Percentiles rank a stretch among this genome's conserved stretches.
phyloP scores from a whole-genome alignment of 2,888 invertebrate genomes.

The Dasypolia templi region DNA sequence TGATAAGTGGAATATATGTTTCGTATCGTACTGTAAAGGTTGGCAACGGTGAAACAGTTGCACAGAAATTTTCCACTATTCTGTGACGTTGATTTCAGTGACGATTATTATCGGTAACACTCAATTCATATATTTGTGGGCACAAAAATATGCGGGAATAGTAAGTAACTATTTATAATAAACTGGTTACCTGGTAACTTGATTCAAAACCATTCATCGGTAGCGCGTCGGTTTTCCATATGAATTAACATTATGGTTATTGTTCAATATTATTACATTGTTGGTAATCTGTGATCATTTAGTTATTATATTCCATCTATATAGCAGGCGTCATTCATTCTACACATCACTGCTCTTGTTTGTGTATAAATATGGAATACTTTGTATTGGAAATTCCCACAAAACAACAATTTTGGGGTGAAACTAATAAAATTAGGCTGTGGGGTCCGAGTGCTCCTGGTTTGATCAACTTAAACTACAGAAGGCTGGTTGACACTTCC shows the following conservation, averaged over 20 bases:
- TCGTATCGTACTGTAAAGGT: background rate
- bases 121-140: background rate
- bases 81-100: background rate
- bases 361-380: background rate
- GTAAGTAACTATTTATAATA: background rate
- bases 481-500: too few species aligned
- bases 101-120: background rate
- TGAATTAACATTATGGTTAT: too few species aligned
- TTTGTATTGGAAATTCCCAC: too few species aligned
- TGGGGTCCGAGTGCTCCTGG: too few species aligned
- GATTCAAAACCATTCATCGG: background rate
- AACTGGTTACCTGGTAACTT: background rate
- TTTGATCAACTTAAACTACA: too few species aligned
- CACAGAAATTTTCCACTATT: background rate
- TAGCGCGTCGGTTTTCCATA: background rate
- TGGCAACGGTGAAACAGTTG: too few species aligned
- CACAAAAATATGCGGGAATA: background rate
- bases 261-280: too few species aligned
- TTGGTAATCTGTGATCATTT: background rate
- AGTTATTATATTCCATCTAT: background rate
- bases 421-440: too few species aligned
- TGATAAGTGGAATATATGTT: too few species aligned
- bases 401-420: too few species aligned
- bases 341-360: background rate
- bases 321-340: background rate